Percentiles rank a stretch among this genome's conserved stretches.
phyloP scores from a whole-genome alignment of 2,113 vertebrate species.

The Pluvianellus socialis region DNA sequence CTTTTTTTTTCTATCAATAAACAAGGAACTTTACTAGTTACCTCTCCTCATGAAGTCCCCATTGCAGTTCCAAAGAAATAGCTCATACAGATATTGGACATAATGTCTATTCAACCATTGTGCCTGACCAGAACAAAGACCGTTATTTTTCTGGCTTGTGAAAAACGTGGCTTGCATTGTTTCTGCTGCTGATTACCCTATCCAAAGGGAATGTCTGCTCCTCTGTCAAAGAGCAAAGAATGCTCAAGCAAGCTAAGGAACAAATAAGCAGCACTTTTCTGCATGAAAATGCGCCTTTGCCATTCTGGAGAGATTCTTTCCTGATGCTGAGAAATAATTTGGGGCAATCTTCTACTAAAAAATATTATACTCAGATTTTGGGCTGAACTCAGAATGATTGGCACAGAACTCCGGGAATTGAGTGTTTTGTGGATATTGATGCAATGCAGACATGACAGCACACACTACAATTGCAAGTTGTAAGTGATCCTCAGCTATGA shows the following conservation, averaged over 20 bases:
- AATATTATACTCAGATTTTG: background rate
- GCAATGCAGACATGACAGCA: background rate
- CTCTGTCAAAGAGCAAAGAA: background rate
- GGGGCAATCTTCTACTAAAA: background rate
- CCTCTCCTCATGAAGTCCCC: background rate
- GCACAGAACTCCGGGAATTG: background rate
- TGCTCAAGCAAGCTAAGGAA: background rate
- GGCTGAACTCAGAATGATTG: background rate
- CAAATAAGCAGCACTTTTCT: background rate
- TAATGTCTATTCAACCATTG: background rate
- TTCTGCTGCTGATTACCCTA: constrained; percentile 27
- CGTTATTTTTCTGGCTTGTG: background rate
- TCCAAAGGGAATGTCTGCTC: constrained; percentile 38
- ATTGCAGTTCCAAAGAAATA: background rate
- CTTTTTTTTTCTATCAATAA: background rate
- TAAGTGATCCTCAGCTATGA: background rate
- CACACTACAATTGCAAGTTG: background rate
- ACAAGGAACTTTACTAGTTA: background rate
- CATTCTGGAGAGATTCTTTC: background rate
- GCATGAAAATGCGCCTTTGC: background rate
- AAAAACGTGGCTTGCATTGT: constrained; percentile 7
- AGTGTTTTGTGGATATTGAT: background rate
- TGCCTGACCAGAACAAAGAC: constrained; percentile 13
- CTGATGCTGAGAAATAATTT: background rate
- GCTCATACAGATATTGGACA: background rate